Base-by-base conservation (phyloP, 2,888 invertebrate species). In the Eurois occulta region DNA sequence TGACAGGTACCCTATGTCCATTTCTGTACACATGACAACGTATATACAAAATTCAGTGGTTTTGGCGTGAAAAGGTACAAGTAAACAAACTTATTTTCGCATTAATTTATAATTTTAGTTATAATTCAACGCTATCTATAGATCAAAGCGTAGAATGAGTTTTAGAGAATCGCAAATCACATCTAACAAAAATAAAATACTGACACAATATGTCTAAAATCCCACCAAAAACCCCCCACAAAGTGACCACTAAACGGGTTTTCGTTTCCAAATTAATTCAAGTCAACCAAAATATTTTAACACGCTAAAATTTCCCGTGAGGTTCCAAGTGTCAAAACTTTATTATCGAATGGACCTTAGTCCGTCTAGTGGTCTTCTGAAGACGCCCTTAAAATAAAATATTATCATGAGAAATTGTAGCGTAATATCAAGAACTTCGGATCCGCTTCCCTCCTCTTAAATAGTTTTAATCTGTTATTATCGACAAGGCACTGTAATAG, bases 281-380 rank as follows among this genome's bases (percentile, higher is more conserved):
- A 79, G 78, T 69, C 77, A 82, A 81, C 83, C 87, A 85, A 89
- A 88, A 86, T 87, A 87, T 87, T 86, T 83, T 86, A 85, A 83
- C 84, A 48, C 73, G 65, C 62, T 77, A 79, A 83, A 83, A 84
- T 86, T 88, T 85, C 90, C 87, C 87, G 62, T 21, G 90, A 75
- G 88, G 72, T 78, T 83, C 60, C 55, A 55, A 84, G 80, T 87
- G 86, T 84, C 83, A 75, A 78, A 89, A 88, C 81, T 88, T 84
- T 82, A 82, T 83, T 85, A 88, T 78, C 60, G 78, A 88, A 80
- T 78, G 66, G 77, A 80, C 83, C 84, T 81, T 82, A 76, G 73
- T 70, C 72, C 74, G 60, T 77, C 86, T 81, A 75, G 77, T 81
- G 81, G 78, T 78, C 72, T 82, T 73, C 70, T 69, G 32, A 71